A percentile compares a stretch with the other conserved stretches of the same genome.
Evolutionary conservation across 1,140 invertebrate genomes (phyloP).

Genomic region (Drosophila teissieri): DNA sequence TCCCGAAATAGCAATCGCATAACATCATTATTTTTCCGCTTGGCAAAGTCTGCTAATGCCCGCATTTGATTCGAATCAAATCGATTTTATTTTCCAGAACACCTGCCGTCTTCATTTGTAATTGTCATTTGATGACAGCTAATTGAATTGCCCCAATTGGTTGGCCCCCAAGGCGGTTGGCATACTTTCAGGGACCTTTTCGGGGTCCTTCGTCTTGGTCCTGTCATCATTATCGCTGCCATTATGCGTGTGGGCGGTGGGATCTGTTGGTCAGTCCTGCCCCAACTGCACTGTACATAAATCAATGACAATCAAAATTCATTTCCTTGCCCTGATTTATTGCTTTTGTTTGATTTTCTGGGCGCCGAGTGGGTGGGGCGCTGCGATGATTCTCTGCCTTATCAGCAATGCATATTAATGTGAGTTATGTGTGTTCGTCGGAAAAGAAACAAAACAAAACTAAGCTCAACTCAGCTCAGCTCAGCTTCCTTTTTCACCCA

Average conservation of each 20-base stretch:
- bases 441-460: constrained; percentile 53
- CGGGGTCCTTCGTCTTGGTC: constrained; percentile 9
- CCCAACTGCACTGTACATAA: constrained; percentile 70
- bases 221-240: constrained; percentile 68
- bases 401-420: constrained; percentile 80
- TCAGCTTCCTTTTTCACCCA: constrained; percentile 11
- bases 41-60: background rate
- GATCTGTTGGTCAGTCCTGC: constrained; percentile 11
- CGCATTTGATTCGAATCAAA: constrained; percentile 2
- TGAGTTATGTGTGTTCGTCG: constrained; percentile 36
- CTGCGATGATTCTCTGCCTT: constrained; percentile 26
- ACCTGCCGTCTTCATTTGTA: constrained; percentile 43
- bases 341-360: constrained; percentile 78
- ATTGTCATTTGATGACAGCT: constrained; percentile 60
- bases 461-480: constrained; percentile 15
- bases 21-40: background rate
- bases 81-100: constrained; percentile 8
- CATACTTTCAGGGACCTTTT: constrained; percentile 9
- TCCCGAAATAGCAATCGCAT: background rate
- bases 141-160: constrained; percentile 47
- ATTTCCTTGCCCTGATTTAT: constrained; percentile 79
- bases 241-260: constrained; percentile 53
- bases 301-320: constrained; percentile 83
- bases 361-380: constrained; percentile 7
- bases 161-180: background rate